Conservation (phyloP, 2,888 invertebrate species). For the Dusona sp. region DNA sequence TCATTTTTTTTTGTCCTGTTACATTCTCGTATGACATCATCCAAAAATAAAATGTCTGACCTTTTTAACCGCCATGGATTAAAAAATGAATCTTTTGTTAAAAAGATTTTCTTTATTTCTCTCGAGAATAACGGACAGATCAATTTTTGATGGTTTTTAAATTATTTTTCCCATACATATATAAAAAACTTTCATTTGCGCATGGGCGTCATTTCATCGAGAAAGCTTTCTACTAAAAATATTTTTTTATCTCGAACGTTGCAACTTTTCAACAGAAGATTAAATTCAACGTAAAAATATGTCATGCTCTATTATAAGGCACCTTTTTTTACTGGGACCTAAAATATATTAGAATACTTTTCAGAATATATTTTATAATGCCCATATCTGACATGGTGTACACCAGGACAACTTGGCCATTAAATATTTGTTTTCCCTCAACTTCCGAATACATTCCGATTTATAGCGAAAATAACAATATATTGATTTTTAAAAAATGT, state of each 20-base stretch:
- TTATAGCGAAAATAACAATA: too few species aligned
- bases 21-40: background rate
- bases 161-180: background rate
- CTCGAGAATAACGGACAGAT: slow-evolving; percentile 1
- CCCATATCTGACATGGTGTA: too few species aligned
- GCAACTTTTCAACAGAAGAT: background rate
- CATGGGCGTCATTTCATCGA: background rate
- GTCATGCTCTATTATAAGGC: background rate
- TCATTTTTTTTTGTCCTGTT: background rate
- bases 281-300: background rate
- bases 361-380: too few species aligned
- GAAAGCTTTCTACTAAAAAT: background rate
- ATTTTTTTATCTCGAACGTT: background rate
- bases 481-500: too few species aligned
- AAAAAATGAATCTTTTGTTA: background rate
- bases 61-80: background rate
- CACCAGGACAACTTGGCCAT: too few species aligned
- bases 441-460: too few species aligned
- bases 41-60: background rate
- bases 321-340: background rate
- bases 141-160: background rate
- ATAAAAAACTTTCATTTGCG: background rate
- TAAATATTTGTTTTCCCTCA: too few species aligned
- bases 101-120: background rate
- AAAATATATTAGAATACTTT: background rate